A percentile compares a stretch with the other conserved stretches of the same genome.
Evolutionary conservation across 2,797 vertebrate species (phyloP).

Genomic region (Loriculus beryllinus): DNA sequence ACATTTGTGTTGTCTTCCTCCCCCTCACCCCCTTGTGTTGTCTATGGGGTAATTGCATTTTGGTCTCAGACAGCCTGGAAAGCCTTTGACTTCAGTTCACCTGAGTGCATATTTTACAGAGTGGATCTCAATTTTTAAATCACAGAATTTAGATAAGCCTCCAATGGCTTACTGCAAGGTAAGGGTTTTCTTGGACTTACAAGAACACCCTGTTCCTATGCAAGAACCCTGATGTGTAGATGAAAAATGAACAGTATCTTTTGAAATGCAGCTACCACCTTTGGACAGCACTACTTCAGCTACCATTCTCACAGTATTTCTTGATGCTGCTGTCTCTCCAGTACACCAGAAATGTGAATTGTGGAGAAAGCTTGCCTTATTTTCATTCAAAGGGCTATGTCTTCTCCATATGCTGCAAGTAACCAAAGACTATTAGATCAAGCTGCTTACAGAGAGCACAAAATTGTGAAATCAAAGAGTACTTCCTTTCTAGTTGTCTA

Average conservation of each 20-base stretch:
- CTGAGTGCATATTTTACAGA: background rate
- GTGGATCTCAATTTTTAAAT: background rate
- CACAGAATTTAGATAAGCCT: background rate
- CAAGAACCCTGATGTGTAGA: background rate
- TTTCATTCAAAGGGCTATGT: background rate
- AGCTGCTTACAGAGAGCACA: background rate
- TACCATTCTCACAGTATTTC: background rate
- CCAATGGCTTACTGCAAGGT: rapidly evolving
- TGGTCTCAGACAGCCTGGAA: background rate
- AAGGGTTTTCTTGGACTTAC: background rate
- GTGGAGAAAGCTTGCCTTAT: background rate
- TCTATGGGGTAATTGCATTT: background rate
- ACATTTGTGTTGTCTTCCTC: background rate
- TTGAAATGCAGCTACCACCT: background rate
- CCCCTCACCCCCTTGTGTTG: background rate
- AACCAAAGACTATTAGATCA: background rate
- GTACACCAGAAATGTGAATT: background rate
- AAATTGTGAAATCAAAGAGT: background rate
- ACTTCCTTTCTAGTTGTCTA: background rate
- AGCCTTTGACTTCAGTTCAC: background rate
- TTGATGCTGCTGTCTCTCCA: background rate
- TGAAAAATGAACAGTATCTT: background rate
- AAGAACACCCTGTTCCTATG: background rate
- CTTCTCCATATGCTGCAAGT: background rate
- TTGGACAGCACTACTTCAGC: background rate